A percentile compares a stretch with the other conserved stretches of the same genome.
Evolutionary conservation across 2,113 vertebrate genomes (phyloP).

Genomic region (Stomatorhinus ivindoensis): DNA sequence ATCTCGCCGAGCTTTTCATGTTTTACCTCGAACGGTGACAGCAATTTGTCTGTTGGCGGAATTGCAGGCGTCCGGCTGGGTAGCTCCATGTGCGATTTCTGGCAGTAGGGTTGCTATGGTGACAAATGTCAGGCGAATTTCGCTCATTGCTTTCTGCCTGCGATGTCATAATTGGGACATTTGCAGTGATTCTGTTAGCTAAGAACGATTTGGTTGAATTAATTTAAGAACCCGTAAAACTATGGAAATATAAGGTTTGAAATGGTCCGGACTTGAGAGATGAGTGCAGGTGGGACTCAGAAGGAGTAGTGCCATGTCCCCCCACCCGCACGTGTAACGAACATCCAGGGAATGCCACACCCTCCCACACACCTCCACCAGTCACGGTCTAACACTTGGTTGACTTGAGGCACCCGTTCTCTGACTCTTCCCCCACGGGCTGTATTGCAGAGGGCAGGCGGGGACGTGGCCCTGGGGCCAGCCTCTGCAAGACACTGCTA

Average conservation of each 20-base stretch:
- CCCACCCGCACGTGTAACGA: not conserved
- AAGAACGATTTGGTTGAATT: not conserved
- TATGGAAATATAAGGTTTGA: not conserved
- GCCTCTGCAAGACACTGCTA: not conserved
- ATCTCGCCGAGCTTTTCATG: not conserved
- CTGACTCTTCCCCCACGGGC: not conserved
- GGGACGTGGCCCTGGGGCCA: not conserved
- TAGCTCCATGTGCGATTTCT: not conserved
- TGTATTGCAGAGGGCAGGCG: not conserved
- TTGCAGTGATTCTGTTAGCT: not conserved
- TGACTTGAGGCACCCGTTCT: not conserved
- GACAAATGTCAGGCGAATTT: not conserved
- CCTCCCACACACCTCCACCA: not conserved
- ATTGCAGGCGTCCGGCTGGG: not conserved
- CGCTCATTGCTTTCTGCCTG: not conserved
- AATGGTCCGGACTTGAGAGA: not conserved
- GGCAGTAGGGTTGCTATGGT: not conserved
- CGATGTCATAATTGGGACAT: not conserved
- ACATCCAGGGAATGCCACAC: not conserved
- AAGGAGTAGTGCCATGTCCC: not conserved
- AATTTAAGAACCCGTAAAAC: not conserved
- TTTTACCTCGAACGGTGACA: not conserved
- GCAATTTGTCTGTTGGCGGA: not conserved
- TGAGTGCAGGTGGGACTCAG: not conserved
- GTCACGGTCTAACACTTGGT: constrained; percentile 2